phyloP scores from a whole-genome alignment of 2,113 vertebrate species.

The Polypterus bichir region DNA sequence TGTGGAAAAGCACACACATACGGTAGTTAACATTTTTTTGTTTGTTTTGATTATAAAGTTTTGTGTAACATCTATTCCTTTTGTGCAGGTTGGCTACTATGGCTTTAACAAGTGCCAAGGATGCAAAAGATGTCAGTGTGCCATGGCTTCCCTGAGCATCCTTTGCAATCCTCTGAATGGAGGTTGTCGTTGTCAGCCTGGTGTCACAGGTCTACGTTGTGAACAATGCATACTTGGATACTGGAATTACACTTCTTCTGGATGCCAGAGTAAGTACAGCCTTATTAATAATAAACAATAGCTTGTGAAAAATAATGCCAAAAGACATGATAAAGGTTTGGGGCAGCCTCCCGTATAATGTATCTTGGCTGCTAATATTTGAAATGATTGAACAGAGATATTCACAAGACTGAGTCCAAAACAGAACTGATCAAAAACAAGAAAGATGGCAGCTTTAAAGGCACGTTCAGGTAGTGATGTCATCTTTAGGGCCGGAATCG shows the following conservation, averaged over 20 bases:
- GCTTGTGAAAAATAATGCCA: background rate
- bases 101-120: conserved; percentile 59
- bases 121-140: conserved; percentile 57
- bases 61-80: conserved; percentile 7
- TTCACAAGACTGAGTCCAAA: too few species aligned
- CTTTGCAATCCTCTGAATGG: conserved; percentile 56
- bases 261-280: conserved; percentile 54
- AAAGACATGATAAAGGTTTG: too few species aligned
- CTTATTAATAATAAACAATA: background rate
- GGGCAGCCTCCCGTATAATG: too few species aligned
- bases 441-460: too few species aligned
- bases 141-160: conserved; percentile 40
- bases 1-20: background rate
- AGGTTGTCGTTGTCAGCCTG: conserved; percentile 51
- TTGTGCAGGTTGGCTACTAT: conserved; percentile 49
- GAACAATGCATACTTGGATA: conserved; percentile 52
- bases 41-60: too few species aligned
- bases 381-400: too few species aligned
- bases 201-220: conserved; percentile 56
- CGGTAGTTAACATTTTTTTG: too few species aligned
- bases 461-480: too few species aligned
- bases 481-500: too few species aligned
- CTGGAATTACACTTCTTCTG: conserved; percentile 55
- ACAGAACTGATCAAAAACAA: too few species aligned
- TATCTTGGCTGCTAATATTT: too few species aligned